Evolutionary conservation across 2,113 vertebrate species (phyloP), one percentile per base, ranked within the genome.

Genomic region (Pteruthius melanotis): DNA sequence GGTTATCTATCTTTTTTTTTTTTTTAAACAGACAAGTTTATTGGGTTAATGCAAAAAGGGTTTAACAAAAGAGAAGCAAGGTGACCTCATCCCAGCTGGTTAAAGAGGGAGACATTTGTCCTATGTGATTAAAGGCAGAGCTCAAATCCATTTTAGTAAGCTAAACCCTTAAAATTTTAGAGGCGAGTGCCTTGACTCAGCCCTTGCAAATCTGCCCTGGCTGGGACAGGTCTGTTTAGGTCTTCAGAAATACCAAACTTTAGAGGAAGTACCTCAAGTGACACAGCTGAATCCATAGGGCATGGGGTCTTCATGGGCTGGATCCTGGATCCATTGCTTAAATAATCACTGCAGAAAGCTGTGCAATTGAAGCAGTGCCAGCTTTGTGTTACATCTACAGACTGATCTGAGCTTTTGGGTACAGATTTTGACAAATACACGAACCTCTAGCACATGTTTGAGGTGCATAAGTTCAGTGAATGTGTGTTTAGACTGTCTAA

Each of bases 11-110:
- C 8, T 7, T 31, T 35, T n/a, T 57, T 23, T 23, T 47, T 28
- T 45, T 47, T 75, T 7, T 76, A 71, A 88, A 81, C 42, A 78
- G 37, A 20, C 10, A 68, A 17, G 16, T 83, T 81, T 87, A 82
- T 91, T 83, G 60, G 44, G 39, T 81, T 28, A 81, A 10, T 50
- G 60, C 52, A 78, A 63, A 83, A 80, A 86, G 35, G 47, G 10
- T 49, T 95, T 94, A 91, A 71, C 65, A 60, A 84, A 95, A 91
- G 27, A 68, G 54, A 45, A 84, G 69, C 86, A 95, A 92, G 93
- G 95, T 96, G 91, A 96, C 95, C 91, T 95, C 87, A 74, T 74
- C 77, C 19, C 42, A 60, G 86, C 72, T 84, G 1, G 6, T 83
- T 81, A 68, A 75, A 87, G 31, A 90, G 76, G 16, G 65, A 91